Base-by-base conservation (phyloP, 2,797 vertebrate species). In the Gobio occitaniae region DNA sequence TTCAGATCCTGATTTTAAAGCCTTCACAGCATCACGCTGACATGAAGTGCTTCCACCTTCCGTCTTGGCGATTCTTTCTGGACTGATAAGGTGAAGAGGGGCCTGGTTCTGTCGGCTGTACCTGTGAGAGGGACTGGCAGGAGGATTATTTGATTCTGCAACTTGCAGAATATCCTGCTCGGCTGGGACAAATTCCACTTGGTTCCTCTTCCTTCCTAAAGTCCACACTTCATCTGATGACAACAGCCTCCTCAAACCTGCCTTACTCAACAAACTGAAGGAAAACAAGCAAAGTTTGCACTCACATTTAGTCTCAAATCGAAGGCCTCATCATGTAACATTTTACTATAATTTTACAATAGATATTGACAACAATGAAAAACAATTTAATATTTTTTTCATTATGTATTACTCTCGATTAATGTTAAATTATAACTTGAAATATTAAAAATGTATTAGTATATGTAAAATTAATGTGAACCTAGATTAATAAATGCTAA, bases 161-260 rank as follows among this genome's bases (percentile, higher is more conserved):
- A 80, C 86, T 19, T 84, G 84, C 44, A 74, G 71, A 48, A 56
- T 75, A 25, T 84, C 77, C 47, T 88, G 82, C 61, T 89, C 88
- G n/a, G 74, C 50, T 70, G 79, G 25, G 47, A 86, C 68, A n/a
- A 71, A 80, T 78, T 89, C 85, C 59, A 78, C 80, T 52, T 84
- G 84, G 70, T 81, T 89, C 78, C 74, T 88, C 80, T 87, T 90
- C 38, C 44, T 89, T 65, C 86, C 85, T 72, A 87, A 86, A 71
- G 52, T 87, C 88, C 89, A 88, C 61, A 89, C 86, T 72, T 88
- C 86, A 36, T 90, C 87, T 75, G 88, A 83, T 19, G 85, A 80
- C 44, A 90, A 78, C 25, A 89, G 52, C 63, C 80, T 86, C 83
- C 86, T 86, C 61, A 89, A 82, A 74, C 86, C 82, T 70, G 86